Evolutionary conservation across 2,888 invertebrate genomes (phyloP), one percentile per base, ranked within the genome.

Genomic region (Adela reaumurella): DNA sequence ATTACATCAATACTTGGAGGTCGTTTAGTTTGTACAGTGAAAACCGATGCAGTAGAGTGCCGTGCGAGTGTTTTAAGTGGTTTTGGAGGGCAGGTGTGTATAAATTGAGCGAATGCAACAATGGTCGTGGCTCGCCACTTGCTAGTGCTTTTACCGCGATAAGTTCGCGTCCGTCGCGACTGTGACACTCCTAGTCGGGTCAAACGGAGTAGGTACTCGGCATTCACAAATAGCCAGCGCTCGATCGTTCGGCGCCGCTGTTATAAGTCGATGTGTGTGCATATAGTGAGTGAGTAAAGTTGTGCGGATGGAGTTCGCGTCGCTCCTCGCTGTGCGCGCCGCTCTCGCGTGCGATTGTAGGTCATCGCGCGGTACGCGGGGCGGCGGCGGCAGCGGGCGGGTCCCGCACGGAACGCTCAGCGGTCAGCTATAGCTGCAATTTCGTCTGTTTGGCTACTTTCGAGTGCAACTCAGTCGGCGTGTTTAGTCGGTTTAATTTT

Each of bases 401-500:
- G 74, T 76, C 76, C 74, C 77, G 71, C 66, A 71, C 74, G 70
- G 59, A 62, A 65, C 67, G 70, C 61, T 66, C 68, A 64, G 63
- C 64, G 62, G 59, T 61, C 43, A 18, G 63, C 61, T 64, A 11
- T 65, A 65, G 67, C 60, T 73, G 74, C 72, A 74, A 62, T 70
- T 43, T 67, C 63, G 68, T 70, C 61, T 67, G 74, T 71, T 70
- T 69, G 67, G 66, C 59, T 56, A 65, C 71, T 70, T 69, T 59
- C 68, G 70, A 49, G 67, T 71, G 64, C 70, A 66, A 71, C 72
- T 65, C 64, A 67, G 65, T 65, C 68, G 68, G 72, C 74, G 73
- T 74, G 74, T 73, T 65, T 17, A 43, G 43, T 70, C 67, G 65
- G 66, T 70, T 70, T 74, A 72, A 74, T 78, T 78, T n/a, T 78